Conservation (phyloP, 2,797 vertebrate genomes). For the Takifugu rubripes region DNA sequence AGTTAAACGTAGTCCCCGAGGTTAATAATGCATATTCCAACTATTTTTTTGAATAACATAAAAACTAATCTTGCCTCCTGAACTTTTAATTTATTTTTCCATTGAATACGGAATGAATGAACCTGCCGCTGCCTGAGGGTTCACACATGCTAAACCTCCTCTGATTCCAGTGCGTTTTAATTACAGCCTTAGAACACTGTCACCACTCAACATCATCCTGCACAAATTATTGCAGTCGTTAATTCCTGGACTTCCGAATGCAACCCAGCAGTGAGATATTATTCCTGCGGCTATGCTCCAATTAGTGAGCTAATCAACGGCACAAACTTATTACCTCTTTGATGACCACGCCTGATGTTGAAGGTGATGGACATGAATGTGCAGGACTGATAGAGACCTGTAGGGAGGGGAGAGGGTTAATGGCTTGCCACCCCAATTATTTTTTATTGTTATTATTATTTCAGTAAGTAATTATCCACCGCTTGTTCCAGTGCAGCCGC, state of each 20-base stretch:
- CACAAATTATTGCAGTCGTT: conserved; percentile 63
- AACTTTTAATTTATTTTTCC: conserved; percentile 16
- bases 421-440: no score
- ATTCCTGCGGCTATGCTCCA: conserved; percentile 36
- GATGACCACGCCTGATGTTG: conserved; percentile 31
- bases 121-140: conserved; percentile 5
- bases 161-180: conserved; percentile 53
- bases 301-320: conserved; percentile 63
- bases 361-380: neutral
- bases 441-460: conserved; percentile 25
- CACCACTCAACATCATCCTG: conserved; percentile 42
- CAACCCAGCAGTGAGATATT: conserved; percentile 29
- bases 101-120: neutral
- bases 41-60: conserved; percentile 13
- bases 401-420: conserved; percentile 33
- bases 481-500: conserved; percentile 57
- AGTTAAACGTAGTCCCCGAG: conserved; percentile 20
- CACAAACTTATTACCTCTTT: conserved; percentile 49
- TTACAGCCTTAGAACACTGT: conserved; percentile 57
- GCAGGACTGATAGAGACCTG: conserved; percentile 20
- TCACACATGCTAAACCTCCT: conserved; percentile 15
- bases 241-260: conserved; percentile 53
- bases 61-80: conserved; percentile 10
- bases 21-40: conserved; percentile 3
- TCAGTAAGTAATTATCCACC: conserved; percentile 52